Evolutionary conservation across 2,888 invertebrate species (phyloP), one percentile per base, ranked within the genome.

Genomic region (Hesperia comma): DNA sequence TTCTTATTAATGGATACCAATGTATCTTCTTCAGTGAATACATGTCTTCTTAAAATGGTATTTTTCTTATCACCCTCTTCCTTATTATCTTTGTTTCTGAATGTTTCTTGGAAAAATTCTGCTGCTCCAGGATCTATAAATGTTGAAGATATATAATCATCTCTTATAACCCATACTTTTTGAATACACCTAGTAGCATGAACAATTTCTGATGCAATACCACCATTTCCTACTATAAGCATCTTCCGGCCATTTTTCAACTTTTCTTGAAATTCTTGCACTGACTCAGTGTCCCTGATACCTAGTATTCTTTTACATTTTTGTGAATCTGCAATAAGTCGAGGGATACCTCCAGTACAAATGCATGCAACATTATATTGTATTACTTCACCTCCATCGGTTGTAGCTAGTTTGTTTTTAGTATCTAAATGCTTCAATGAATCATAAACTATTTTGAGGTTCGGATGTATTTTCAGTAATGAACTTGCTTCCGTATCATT

Each of bases 41-140:
- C 93, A 91, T 96, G 94, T 74, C 96, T 93, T 83, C 95, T 95
- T 19, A 94, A 73, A 55, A 92, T 77, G 10, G 87, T 83, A 56
- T 73, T 77, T 49, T 82, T 72, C 62, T 75, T 55, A 56, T 75
- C 74, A 67, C 73, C 72, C 21, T 57, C 43, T 19, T n/a, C 2
- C 33, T 61, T 21, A 41, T 56, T 55, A 17, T 14, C 14, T 75
- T 78, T 80, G 51, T 75, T 80, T 72, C 78, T 84, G 67, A 92
- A 87, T 56, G 86, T 81, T 67, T 90, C 79, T 72, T 96, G 95
- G 76, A 99, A 97, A 87, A 99, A 99, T 85, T 98, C 95, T 6
- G 99, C 98, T 14, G 99, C 99, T 15, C 98, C 99, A 8, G 98
- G 96, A 91, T 99, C 99, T 60, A 99, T 95, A 89, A 99, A 99